Conservation (phyloP, 1,140 invertebrate genomes). For the Trissolcus basalis region DNA sequence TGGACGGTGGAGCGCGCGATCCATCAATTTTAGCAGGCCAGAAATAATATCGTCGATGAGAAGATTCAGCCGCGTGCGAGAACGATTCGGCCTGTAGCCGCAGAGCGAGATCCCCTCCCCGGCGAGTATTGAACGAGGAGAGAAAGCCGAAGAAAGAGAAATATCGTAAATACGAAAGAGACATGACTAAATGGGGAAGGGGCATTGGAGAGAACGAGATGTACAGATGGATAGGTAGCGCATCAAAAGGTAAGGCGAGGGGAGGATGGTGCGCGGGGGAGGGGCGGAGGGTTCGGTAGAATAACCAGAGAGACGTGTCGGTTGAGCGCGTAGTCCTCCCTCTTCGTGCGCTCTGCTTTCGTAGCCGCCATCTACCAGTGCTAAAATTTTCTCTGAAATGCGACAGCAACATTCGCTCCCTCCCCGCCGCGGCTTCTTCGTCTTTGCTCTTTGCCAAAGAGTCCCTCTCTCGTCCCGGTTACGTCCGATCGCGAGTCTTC, state of each 20-base stretch:
- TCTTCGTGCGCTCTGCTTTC: conserved; percentile 30
- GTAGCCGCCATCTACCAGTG: conserved; percentile 63
- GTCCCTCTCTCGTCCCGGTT: conserved; percentile 59
- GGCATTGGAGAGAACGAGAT: conserved; percentile 57
- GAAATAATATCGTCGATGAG: conserved; percentile 44
- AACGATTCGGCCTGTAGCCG: conserved; percentile 42
- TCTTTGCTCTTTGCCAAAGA: conserved; percentile 29
- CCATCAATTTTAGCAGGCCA: conserved; percentile 47
- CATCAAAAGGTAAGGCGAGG: conserved; percentile 31
- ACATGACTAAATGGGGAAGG: conserved; percentile 27
- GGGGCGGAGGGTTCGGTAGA: conserved; percentile 64
- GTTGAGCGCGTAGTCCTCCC: conserved; percentile 53
- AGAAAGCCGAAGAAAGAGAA: conserved; percentile 53
- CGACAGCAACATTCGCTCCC: conserved; percentile 67
- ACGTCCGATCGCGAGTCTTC: conserved; percentile 67
- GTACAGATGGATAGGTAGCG: conserved; percentile 61
- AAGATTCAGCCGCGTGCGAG: conserved; percentile 44
- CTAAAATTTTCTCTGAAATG: conserved; percentile 72
- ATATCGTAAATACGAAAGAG: conserved; percentile 28
- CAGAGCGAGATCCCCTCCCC: conserved; percentile 47
- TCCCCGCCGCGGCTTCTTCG: conserved; percentile 47
- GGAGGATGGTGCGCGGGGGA: conserved; percentile 24
- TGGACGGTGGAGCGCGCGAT: conserved; percentile 21
- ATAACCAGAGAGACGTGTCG: conserved; percentile 70
- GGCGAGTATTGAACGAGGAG: conserved; percentile 71